Conservation (phyloP, 2,888 invertebrate genomes). For the Mactromeris polynyma region DNA sequence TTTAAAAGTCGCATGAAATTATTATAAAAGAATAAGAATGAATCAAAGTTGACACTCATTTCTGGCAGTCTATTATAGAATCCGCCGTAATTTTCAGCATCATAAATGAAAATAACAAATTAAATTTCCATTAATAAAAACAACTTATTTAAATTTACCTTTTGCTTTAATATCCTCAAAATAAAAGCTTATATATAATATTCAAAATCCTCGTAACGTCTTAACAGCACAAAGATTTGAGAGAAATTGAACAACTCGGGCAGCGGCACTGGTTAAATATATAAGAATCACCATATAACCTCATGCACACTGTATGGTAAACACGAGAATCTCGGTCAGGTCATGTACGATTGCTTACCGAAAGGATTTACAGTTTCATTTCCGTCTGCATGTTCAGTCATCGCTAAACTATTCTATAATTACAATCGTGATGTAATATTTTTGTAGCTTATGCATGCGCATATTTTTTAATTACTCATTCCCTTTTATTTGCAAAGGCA, state of each 20-base stretch:
- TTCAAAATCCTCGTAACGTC: conserved; percentile 16
- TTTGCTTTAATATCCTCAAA: not conserved
- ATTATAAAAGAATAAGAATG: too few species aligned
- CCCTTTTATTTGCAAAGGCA: not conserved
- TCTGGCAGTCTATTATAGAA: too few species aligned
- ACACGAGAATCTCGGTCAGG: conserved; percentile 65
- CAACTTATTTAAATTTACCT: conserved; percentile 8
- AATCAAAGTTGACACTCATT: too few species aligned
- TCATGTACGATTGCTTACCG: conserved; percentile 24
- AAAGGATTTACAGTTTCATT: conserved; percentile 5
- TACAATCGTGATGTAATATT: not conserved
- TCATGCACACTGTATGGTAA: conserved; percentile 66
- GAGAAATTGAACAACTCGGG: conserved; percentile 52
- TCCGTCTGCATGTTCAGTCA: not conserved
- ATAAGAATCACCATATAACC: conserved; percentile 59
- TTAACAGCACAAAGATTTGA: not conserved
- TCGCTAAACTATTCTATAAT: not conserved
- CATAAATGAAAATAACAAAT: too few species aligned
- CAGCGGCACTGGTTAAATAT: conserved; percentile 50
- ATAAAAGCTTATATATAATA: not conserved
- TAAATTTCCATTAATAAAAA: not conserved
- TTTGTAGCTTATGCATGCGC: not conserved
- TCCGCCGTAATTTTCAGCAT: not conserved
- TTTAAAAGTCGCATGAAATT: too few species aligned
- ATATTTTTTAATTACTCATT: not conserved